Percentiles rank a stretch among this genome's conserved stretches.
Conservation (phyloP, 2,113 vertebrate genomes). For the Rhynchomys soricoides region DNA sequence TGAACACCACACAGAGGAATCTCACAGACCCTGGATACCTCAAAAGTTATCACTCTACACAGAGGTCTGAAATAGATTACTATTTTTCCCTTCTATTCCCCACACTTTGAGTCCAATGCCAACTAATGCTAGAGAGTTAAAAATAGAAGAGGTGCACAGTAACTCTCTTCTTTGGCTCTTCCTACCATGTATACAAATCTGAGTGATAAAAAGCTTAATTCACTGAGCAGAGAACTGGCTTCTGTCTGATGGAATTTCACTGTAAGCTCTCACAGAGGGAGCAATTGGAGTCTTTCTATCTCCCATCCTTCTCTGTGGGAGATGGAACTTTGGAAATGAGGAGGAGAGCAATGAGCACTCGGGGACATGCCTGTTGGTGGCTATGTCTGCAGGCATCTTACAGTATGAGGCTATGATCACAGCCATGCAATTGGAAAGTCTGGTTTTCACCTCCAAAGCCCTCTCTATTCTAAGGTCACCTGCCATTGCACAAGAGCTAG, state of each 20-base stretch:
- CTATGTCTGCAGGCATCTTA: slow-evolving; percentile 74
- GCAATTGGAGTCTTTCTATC: slow-evolving; percentile 53
- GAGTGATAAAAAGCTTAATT: slow-evolving; percentile 75
- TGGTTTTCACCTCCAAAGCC: slow-evolving; percentile 75
- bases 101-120: slow-evolving; percentile 60
- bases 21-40: background rate
- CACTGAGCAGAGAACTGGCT: slow-evolving; percentile 71
- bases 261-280: slow-evolving; percentile 54
- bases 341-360: slow-evolving; percentile 68
- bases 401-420: slow-evolving; percentile 64
- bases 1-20: background rate
- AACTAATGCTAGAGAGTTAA: slow-evolving; percentile 70
- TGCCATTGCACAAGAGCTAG: slow-evolving; percentile 60
- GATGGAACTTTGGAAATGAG: slow-evolving; percentile 47
- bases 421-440: slow-evolving; percentile 66
- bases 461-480: slow-evolving; percentile 66
- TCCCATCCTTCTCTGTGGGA: slow-evolving; percentile 67
- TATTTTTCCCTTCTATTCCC: slow-evolving; percentile 53
- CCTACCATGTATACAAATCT: slow-evolving; percentile 72
- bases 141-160: slow-evolving; percentile 73
- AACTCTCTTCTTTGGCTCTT: slow-evolving; percentile 69
- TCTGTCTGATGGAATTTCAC: slow-evolving; percentile 74
- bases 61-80: slow-evolving; percentile 47
- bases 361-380: slow-evolving; percentile 43
- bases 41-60: slow-evolving; percentile 39